These are phyloP conservation scores for Drosophila serrata DNA, from an alignment of 1,140 invertebrate species.

Conservation along the genomic window DNA sequence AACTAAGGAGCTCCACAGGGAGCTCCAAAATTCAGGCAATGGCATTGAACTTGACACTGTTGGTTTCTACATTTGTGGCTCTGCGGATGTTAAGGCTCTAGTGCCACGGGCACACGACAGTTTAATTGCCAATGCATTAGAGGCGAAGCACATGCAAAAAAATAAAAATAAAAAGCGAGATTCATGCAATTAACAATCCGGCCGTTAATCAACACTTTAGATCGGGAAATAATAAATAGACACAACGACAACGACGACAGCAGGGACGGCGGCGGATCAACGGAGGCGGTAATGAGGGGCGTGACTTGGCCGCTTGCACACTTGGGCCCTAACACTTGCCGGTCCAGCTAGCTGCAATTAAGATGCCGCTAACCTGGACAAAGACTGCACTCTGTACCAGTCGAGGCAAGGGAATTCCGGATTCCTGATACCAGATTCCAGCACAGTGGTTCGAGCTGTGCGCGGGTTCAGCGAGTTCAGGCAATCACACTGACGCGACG, in stretches of 20 bases:
- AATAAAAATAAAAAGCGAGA: conserved; percentile 37
- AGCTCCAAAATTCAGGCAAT: conserved; percentile 1
- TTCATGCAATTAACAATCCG: conserved; percentile 57
- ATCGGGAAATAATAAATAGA: conserved; percentile 51
- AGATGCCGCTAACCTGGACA: conserved; percentile 53
- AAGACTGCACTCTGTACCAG: conserved; percentile 45
- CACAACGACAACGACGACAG: background rate
- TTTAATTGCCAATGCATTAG: conserved; percentile 54
- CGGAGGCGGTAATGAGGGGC: conserved; percentile 28
- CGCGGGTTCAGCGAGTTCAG: conserved; percentile 46
- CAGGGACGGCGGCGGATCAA: background rate
- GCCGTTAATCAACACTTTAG: conserved; percentile 53
- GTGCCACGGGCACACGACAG: conserved; percentile 17
- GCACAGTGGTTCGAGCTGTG: conserved; percentile 12
- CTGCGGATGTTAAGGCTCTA: background rate
- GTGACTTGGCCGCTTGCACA: conserved; percentile 49
- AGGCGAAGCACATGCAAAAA: conserved; percentile 14
- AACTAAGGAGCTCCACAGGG: background rate
- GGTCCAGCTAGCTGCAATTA: conserved; percentile 39
- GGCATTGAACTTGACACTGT: conserved; percentile 26
- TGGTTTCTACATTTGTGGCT: background rate
- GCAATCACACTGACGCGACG: background rate
- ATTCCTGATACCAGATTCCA: conserved; percentile 35
- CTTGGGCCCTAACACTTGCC: conserved; percentile 11
- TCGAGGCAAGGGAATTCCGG: background rate